phyloP scores from a whole-genome alignment of 1,140 invertebrate species.

The Polypedilum pembai region DNA sequence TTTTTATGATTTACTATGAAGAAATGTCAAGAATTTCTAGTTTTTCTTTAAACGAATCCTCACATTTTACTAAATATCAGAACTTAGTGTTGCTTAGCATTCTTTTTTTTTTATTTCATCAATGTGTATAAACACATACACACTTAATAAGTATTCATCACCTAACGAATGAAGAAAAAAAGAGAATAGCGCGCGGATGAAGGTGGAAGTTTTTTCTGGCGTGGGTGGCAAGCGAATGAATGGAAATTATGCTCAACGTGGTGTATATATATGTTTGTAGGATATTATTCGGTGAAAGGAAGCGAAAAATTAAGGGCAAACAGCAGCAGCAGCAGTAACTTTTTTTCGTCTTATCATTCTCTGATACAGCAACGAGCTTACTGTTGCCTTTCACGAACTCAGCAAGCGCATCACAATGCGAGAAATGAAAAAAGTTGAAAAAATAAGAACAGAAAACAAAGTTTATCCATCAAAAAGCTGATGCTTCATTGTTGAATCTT shows the following conservation, averaged over 20 bases:
- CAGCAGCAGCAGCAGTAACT: not conserved
- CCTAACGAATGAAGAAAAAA: not conserved
- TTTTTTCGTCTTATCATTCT: not conserved
- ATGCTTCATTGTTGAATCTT: not conserved
- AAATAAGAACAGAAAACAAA: not conserved
- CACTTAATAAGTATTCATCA: slow-evolving; percentile 25
- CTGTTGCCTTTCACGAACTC: not conserved
- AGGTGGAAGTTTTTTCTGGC: not conserved
- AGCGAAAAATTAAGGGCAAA: slow-evolving; percentile 28
- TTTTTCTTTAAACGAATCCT: too few relatives aligned
- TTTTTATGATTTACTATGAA: too few relatives aligned
- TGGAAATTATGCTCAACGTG: not conserved
- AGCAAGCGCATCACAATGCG: slow-evolving; percentile 1
- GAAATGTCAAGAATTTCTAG: too few relatives aligned
- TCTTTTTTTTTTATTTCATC: too few relatives aligned
- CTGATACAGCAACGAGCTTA: not conserved
- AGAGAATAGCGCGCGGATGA: not conserved
- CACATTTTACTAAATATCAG: too few relatives aligned
- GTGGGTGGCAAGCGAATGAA: not conserved
- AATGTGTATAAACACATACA: too few relatives aligned
- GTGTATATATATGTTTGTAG: not conserved
- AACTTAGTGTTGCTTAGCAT: too few relatives aligned
- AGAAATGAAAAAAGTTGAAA: slow-evolving; percentile 3
- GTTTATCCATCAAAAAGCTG: slow-evolving; percentile 11
- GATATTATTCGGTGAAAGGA: slow-evolving; percentile 20